phyloP scores from a whole-genome alignment of 1,140 invertebrate species.

The Dinothrombium tinctorium region DNA sequence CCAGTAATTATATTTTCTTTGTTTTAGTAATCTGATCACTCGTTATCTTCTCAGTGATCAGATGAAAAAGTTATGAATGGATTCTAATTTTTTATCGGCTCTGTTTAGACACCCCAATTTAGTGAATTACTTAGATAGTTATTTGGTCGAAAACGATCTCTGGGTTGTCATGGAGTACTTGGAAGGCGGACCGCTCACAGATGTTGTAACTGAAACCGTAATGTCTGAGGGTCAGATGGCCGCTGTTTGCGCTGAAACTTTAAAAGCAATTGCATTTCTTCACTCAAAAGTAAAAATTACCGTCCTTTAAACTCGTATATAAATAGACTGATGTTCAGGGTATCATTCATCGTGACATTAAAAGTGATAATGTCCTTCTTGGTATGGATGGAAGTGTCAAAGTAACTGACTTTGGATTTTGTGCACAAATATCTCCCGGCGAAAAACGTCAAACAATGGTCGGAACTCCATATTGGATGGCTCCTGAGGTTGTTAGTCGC shows the following conservation, averaged over 20 bases:
- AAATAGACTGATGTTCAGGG: no score
- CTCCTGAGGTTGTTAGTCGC: conserved; percentile 41
- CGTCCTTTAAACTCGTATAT: background rate
- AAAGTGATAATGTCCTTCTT: conserved; percentile 84
- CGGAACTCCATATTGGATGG: conserved; percentile 30
- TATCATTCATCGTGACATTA: conserved; percentile 81
- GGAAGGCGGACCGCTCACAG: conserved; percentile 81
- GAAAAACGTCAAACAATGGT: conserved; percentile 94
- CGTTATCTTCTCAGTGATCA: background rate
- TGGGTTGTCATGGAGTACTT: conserved; percentile 90
- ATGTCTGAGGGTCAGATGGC: conserved; percentile 95
- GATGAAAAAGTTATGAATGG: background rate
- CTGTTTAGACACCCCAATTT: conserved; percentile 58
- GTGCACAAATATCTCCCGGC: conserved; percentile 41
- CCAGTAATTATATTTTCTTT: conserved; percentile 5
- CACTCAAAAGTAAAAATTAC: conserved; percentile 15
- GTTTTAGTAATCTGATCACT: no score
- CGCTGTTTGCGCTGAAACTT: conserved; percentile 70
- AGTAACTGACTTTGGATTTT: conserved; percentile 96
- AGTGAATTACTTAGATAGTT: conserved; percentile 87
- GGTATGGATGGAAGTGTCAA: conserved; percentile 91
- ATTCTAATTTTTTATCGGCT: background rate
- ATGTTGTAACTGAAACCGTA: conserved; percentile 88
- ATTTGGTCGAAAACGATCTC: conserved; percentile 61
- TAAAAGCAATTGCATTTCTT: conserved; percentile 58